Percentiles rank a stretch among this genome's conserved stretches.
Evolutionary conservation across 2,888 invertebrate genomes (phyloP).

Genomic region (Mylabris sibirica): DNA sequence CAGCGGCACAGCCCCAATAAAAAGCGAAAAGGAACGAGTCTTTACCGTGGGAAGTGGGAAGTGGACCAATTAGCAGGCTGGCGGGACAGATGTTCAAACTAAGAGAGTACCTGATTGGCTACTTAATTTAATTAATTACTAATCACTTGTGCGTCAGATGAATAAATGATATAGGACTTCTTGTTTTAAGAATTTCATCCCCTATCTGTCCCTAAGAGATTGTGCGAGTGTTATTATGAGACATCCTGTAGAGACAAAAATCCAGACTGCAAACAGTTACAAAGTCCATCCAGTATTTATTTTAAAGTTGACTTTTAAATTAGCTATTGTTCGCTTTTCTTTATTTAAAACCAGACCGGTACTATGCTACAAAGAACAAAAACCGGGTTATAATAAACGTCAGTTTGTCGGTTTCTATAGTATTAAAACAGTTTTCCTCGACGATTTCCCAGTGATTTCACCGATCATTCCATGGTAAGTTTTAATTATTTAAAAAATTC

Average conservation of each 20-base stretch:
- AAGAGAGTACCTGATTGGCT: too few relatives aligned
- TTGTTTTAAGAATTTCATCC: too few relatives aligned
- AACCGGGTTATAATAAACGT: constrained; percentile 28
- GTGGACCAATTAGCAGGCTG: too few relatives aligned
- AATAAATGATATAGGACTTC: too few relatives aligned
- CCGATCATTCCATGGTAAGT: neutral
- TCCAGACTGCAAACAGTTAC: constrained; percentile 16
- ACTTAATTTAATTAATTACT: too few relatives aligned
- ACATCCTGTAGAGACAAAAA: constrained; percentile 2
- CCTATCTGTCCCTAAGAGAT: too few relatives aligned
- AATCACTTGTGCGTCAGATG: too few relatives aligned
- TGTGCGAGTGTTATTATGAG: too few relatives aligned
- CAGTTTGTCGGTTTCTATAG: constrained; percentile 15
- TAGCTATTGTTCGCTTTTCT: constrained; percentile 36
- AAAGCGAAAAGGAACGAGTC: too few relatives aligned
- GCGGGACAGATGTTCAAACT: too few relatives aligned
- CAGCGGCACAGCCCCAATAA: too few relatives aligned
- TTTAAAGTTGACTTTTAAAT: constrained; percentile 19
- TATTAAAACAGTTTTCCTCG: neutral
- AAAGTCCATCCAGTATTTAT: constrained; percentile 21
- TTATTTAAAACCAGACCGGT: constrained; percentile 41
- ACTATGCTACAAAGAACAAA: constrained; percentile 40
- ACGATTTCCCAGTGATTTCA: neutral
- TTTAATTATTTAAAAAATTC: neutral
- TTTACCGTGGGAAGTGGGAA: too few relatives aligned